Percentiles rank a stretch among this genome's conserved stretches.
Conservation (phyloP, 1,140 invertebrate genomes). For the Neomicropteryx cornuta region DNA sequence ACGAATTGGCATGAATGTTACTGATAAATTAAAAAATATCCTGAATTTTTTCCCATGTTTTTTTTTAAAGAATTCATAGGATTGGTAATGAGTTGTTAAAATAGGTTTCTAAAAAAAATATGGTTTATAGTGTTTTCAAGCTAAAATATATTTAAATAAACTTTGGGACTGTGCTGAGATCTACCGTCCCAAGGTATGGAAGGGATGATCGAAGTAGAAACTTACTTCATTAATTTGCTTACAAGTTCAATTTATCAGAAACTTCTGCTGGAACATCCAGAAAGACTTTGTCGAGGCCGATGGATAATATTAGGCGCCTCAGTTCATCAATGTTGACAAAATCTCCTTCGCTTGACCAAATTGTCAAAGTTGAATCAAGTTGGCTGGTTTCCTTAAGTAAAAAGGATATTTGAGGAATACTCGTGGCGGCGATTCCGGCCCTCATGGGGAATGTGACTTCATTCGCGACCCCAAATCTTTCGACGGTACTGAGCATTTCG, state of each 20-base stretch:
- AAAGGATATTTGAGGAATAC: conserved; percentile 38
- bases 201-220: no score
- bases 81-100: no score
- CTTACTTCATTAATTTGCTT: no score
- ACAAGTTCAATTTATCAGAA: conserved; percentile 36
- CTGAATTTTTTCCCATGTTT: no score
- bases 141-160: no score
- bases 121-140: no score
- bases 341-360: conserved; percentile 58
- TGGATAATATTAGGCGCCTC: conserved; percentile 43
- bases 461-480: conserved; percentile 43
- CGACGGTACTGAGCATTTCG: conserved; percentile 57
- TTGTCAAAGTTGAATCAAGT: conserved; percentile 49
- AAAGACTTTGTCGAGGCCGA: conserved; percentile 53
- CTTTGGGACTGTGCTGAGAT: no score
- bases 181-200: no score
- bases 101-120: no score
- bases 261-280: conserved; percentile 56
- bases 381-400: conserved; percentile 36
- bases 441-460: conserved; percentile 74
- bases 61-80: no score
- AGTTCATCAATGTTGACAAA: conserved; percentile 46
- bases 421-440: conserved; percentile 58
- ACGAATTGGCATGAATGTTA: no score
- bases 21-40: no score